Evolutionary conservation across 2,113 vertebrate species (phyloP).

Genomic region (Brachirus orientalis): DNA sequence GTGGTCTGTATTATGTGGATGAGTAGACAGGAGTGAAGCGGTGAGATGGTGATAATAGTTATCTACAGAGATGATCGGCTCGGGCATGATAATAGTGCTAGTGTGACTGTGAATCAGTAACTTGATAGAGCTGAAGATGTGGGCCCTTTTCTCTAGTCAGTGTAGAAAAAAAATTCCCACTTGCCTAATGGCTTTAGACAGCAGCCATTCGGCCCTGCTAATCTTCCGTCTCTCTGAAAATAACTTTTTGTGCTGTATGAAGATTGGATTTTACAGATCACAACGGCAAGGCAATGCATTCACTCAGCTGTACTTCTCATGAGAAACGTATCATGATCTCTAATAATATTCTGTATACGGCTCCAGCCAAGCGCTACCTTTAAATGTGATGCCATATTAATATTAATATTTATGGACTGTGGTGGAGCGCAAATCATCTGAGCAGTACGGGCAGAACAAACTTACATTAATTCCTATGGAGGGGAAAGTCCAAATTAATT

Average conservation of each 20-base stretch:
- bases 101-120: constrained; percentile 77
- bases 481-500: constrained; percentile 89
- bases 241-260: constrained; percentile 84
- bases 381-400: constrained; percentile 86
- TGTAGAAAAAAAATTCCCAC: constrained; percentile 62
- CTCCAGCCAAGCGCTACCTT: constrained; percentile 85
- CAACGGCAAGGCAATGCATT: constrained; percentile 84
- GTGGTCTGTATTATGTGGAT: constrained; percentile 76
- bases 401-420: constrained; percentile 90
- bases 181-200: constrained; percentile 84
- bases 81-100: constrained; percentile 78
- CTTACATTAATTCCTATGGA: constrained; percentile 87
- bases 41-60: constrained; percentile 79
- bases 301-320: constrained; percentile 86
- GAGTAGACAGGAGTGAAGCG: constrained; percentile 72
- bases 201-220: constrained; percentile 82
- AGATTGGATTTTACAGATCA: constrained; percentile 89
- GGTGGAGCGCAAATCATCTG: constrained; percentile 76
- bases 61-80: constrained; percentile 83
- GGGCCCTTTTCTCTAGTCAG: constrained; percentile 68
- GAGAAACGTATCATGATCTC: constrained; percentile 87
- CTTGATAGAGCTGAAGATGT: constrained; percentile 75
- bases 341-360: constrained; percentile 89
- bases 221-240: constrained; percentile 83
- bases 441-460: constrained; percentile 83